Percentiles rank a stretch among this genome's conserved stretches.
These are phyloP conservation scores for Ametastegia equiseti DNA, from an alignment of 2,888 invertebrate genomes.

Conservation along the genomic window DNA sequence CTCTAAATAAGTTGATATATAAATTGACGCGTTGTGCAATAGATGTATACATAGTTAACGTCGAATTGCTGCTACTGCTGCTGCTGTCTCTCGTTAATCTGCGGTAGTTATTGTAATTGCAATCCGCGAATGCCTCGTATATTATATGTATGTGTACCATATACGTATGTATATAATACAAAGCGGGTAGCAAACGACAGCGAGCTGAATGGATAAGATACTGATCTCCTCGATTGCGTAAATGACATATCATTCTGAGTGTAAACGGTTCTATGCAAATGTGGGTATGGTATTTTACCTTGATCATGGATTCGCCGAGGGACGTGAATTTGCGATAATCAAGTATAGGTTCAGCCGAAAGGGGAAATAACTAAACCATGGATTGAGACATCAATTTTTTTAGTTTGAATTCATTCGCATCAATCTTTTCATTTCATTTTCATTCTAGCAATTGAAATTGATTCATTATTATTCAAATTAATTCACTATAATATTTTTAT, in stretches of 20 bases:
- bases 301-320: neutral
- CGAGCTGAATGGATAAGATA: neutral
- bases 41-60: neutral
- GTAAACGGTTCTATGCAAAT: neutral
- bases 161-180: no score
- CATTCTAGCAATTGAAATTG: no score
- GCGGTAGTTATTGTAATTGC: neutral
- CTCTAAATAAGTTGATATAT: conserved; percentile 16
- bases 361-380: no score
- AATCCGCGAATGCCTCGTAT: neutral
- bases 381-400: no score
- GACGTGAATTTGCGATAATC: neutral
- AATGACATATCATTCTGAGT: neutral
- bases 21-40: conserved; percentile 32
- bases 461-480: no score
- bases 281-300: neutral
- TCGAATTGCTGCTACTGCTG: neutral
- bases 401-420: no score
- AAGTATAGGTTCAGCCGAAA: neutral
- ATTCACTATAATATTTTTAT: no score
- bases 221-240: neutral
- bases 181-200: no score
- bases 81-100: no score
- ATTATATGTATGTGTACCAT: neutral
- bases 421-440: no score